Percentiles rank a stretch among this genome's conserved stretches.
Evolutionary conservation across 2,113 vertebrate genomes (phyloP).

Genomic region (Perca flavescens): DNA sequence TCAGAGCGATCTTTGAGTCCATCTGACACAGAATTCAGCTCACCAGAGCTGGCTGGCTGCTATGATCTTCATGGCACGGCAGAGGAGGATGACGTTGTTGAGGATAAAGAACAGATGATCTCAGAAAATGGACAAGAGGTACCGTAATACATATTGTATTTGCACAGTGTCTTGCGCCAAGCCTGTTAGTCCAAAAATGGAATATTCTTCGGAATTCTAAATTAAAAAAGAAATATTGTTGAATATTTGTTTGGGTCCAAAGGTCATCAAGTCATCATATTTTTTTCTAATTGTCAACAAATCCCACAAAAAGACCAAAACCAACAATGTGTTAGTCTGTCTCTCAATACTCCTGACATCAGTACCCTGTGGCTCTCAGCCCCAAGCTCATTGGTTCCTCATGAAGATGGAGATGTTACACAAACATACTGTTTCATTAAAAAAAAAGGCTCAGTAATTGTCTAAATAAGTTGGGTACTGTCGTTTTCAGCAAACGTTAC

Average conservation of each 20-base stretch:
- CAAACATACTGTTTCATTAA: background rate
- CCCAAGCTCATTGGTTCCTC: background rate
- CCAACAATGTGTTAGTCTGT: background rate
- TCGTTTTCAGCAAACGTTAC: background rate
- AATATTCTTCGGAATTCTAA: background rate
- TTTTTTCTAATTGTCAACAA: constrained; percentile 7
- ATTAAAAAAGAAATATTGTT: background rate
- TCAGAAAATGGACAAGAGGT: constrained; percentile 83
- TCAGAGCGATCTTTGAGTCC: constrained; percentile 73
- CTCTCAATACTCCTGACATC: background rate
- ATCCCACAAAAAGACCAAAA: background rate
- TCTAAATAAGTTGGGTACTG: background rate
- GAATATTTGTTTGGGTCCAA: background rate
- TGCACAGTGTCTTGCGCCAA: background rate
- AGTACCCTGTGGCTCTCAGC: background rate
- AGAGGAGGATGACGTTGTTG: constrained; percentile 58
- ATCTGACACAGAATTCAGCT: constrained; percentile 74
- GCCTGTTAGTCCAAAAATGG: background rate
- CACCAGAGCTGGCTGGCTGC: constrained; percentile 67
- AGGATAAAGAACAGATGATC: constrained; percentile 55
- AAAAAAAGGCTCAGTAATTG: background rate
- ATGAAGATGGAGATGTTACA: background rate
- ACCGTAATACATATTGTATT: background rate
- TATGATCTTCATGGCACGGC: constrained; percentile 43
- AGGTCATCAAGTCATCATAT: background rate